These are phyloP conservation scores for Palloptera scutellata DNA, from an alignment of 2,888 invertebrate genomes.

Conservation along the genomic window DNA sequence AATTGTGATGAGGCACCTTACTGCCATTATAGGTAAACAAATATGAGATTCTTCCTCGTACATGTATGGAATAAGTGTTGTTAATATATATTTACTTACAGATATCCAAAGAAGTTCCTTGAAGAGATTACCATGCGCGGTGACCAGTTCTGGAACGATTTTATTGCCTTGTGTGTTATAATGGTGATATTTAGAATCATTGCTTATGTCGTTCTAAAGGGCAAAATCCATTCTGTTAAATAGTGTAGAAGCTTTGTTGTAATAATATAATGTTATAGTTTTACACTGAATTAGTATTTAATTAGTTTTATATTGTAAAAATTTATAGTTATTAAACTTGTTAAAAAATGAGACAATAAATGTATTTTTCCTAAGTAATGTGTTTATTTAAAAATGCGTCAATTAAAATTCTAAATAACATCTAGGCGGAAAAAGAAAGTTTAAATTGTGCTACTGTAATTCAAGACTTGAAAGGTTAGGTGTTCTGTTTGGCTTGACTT, in stretches of 20 bases:
- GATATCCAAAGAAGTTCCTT: slow-evolving; percentile 81
- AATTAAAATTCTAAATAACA: no score
- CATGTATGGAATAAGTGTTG: neutral
- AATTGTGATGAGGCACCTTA: slow-evolving; percentile 79
- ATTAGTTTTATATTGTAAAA: slow-evolving; percentile 21
- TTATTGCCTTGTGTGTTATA: slow-evolving; percentile 75
- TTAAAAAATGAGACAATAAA: neutral
- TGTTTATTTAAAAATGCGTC: no score
- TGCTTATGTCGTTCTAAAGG: slow-evolving; percentile 79
- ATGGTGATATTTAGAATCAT: slow-evolving; percentile 72
- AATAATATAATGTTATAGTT: slow-evolving; percentile 15
- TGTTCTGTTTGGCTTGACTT: no score
- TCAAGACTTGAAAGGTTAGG: no score
- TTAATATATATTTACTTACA: slow-evolving; percentile 51
- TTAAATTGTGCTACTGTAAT: no score
- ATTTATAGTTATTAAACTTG: neutral
- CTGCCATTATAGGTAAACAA: slow-evolving; percentile 76
- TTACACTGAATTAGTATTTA: slow-evolving; percentile 12
- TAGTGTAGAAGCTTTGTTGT: slow-evolving; percentile 36
- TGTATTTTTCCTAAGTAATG: no score
- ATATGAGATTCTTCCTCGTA: neutral
- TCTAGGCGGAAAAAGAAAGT: no score
- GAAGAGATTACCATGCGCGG: slow-evolving; percentile 81
- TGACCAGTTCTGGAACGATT: slow-evolving; percentile 85
- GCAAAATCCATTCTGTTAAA: slow-evolving; percentile 71